phyloP scores from a whole-genome alignment of 2,113 vertebrate species.

The Entelurus aequoreus region DNA sequence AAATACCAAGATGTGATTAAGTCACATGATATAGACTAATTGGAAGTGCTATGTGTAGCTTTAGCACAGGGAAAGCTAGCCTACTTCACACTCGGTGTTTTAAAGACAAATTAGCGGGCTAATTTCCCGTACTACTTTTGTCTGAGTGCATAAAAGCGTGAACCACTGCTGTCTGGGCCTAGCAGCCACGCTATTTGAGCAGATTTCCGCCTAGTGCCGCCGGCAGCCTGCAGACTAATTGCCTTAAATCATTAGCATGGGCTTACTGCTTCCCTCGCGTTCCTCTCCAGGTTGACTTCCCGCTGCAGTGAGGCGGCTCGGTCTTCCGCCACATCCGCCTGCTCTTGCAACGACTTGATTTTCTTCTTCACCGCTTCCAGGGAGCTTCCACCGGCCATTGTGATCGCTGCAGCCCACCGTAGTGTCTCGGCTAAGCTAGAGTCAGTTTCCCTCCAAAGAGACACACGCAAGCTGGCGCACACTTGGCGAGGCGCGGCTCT shows the following conservation, averaged over 20 bases:
- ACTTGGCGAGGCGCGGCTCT: conserved; percentile 45
- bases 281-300: conserved; percentile 82
- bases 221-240: conserved; percentile 50
- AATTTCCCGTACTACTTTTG: conserved; percentile 6
- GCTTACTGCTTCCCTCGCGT: conserved; percentile 82
- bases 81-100: not conserved
- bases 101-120: not conserved
- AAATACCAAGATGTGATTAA: not conserved
- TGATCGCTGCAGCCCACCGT: not conserved
- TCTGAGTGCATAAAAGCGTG: not conserved
- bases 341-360: conserved; percentile 86
- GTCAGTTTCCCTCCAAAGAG: conserved; percentile 1
- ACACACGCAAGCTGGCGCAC: conserved; percentile 11
- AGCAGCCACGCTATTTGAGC: conserved; percentile 55
- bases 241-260: conserved; percentile 55
- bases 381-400: conserved; percentile 83
- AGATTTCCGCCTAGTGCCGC: conserved; percentile 53
- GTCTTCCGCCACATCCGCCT: conserved; percentile 84
- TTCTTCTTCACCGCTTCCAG: conserved; percentile 90
- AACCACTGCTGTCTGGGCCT: conserved; percentile 33
- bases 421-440: conserved; percentile 24
- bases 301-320: conserved; percentile 79
- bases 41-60: not conserved
- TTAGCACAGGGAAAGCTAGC: not conserved
- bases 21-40: not conserved